Base-by-base conservation (phyloP, 2,888 invertebrate genomes). In the Drosophila mercatorum region DNA sequence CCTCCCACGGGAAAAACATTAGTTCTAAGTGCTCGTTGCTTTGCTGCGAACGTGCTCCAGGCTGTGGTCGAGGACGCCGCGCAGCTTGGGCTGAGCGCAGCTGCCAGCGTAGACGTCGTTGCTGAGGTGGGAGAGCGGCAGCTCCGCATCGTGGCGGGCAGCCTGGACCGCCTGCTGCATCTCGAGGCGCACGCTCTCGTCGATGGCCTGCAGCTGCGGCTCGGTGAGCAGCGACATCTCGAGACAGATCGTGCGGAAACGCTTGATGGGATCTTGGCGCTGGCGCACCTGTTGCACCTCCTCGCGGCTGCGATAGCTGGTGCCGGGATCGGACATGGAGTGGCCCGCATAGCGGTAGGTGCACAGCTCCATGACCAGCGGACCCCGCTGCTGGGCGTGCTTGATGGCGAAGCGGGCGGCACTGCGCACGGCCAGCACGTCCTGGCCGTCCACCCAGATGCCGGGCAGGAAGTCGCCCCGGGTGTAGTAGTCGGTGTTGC, bases 281-380 rank as follows among this genome's bases (percentile, higher is more conserved):
- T 98, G 97, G 28, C 99, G 95, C 2, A 99, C 98, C 93, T 98
- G 97, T 93, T 98, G 98, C 71, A 98, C 95, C 94, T 99, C 99
- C 88, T 99, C 98, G 65, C 99, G 95, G 0, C 98, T 97, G 79
- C 97, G 94, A 93, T 96, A 98, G 92, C 98, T 98, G 1, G 98
- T 98, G 67, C 99, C 99, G 4, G 99, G 99, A 94, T 99, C 99
- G 14, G 98, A 98, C 99, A 99, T 99, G 72, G 98, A 98, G 94
- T 99, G 99, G 0, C 99, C 99, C 64, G 96, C 96, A 94, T 99
- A 99, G 68, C 99, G 95, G 93, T 99, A 99, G 0, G 99, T 99
- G 78, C 96, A 96, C 90, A 97, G 96, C 93, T 99, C 99, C 93
- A 99, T 94, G 4, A 99, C 94, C n/a, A 99, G 91, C 0, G 99